Evolutionary conservation across 2,797 vertebrate species (phyloP).

Genomic region (Pampus argenteus): DNA sequence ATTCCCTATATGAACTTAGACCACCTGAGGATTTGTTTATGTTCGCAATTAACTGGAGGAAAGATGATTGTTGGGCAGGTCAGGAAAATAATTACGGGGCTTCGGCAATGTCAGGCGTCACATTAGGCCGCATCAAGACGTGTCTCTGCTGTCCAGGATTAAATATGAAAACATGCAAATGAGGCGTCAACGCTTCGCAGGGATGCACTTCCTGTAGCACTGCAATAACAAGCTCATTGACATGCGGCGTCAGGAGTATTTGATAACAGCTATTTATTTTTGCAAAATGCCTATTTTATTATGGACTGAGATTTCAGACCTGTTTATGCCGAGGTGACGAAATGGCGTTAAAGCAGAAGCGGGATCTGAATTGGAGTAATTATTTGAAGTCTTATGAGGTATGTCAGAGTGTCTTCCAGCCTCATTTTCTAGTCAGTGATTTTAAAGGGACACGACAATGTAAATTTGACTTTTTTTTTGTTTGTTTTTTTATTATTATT

Average conservation of each 20-base stretch:
- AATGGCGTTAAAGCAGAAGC: constrained; percentile 23
- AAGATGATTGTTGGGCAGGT: constrained; percentile 83
- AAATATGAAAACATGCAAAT: constrained; percentile 86
- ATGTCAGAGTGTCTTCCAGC: constrained; percentile 24
- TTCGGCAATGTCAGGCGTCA: constrained; percentile 79
- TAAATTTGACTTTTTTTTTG: constrained; percentile 31
- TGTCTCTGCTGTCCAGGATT: constrained; percentile 80
- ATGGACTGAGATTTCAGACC: constrained; percentile 25
- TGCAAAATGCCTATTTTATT: constrained; percentile 46
- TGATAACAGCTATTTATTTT: constrained; percentile 69
- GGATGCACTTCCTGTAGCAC: constrained; percentile 76
- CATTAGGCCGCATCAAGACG: constrained; percentile 84
- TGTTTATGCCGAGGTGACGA: constrained; percentile 20
- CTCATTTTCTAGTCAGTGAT: constrained; percentile 32
- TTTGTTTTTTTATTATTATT: constrained; percentile 43
- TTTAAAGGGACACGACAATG: constrained; percentile 21
- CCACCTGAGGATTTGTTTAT: constrained; percentile 83
- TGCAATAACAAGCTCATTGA: constrained; percentile 80
- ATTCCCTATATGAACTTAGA: constrained; percentile 58
- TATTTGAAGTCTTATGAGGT: constrained; percentile 8
- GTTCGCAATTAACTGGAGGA: constrained; percentile 83
- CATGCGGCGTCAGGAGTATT: constrained; percentile 72
- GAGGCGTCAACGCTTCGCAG: constrained; percentile 60
- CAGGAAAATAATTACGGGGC: constrained; percentile 83
- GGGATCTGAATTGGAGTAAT: constrained; percentile 29